Conservation (phyloP, 2,113 vertebrate species). For the Tylochromis polylepis region DNA sequence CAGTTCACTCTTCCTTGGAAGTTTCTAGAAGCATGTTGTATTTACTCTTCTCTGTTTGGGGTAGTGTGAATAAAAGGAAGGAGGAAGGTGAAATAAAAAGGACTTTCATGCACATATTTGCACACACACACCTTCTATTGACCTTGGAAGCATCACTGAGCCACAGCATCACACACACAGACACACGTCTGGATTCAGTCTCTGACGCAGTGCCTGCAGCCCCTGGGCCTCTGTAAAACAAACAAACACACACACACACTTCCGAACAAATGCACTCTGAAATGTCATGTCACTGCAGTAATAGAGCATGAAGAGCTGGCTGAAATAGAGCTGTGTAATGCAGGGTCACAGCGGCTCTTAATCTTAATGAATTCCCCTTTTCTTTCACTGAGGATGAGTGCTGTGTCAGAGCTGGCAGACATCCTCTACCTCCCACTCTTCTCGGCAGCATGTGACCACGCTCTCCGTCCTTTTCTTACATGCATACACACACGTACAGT, state of each 20-base stretch:
- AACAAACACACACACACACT: not conserved
- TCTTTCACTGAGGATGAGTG: conserved; percentile 25
- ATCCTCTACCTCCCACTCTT: conserved; percentile 16
- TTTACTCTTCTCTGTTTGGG: not conserved
- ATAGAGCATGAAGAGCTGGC: not conserved
- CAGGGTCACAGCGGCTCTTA: not conserved
- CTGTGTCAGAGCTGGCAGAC: conserved; percentile 52
- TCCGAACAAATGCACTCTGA: not conserved
- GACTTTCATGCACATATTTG: not conserved
- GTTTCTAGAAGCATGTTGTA: not conserved
- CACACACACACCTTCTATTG: not conserved
- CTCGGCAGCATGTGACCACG: not conserved
- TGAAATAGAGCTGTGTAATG: conserved; percentile 11
- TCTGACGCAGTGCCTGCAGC: conserved; percentile 54
- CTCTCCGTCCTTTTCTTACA: not conserved
- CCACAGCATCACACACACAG: conserved; percentile 4
- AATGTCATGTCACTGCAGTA: not conserved
- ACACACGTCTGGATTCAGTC: conserved; percentile 21
- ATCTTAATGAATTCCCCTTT: conserved; percentile 1
- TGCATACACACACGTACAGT: not conserved
- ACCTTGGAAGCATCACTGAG: conserved; percentile 49
- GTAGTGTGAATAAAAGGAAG: not conserved
- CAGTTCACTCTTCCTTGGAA: not conserved
- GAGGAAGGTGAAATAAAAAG: not conserved
- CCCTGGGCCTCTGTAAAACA: not conserved